Conservation (phyloP, 2,888 invertebrate species). For the Hydriomena furcata region DNA sequence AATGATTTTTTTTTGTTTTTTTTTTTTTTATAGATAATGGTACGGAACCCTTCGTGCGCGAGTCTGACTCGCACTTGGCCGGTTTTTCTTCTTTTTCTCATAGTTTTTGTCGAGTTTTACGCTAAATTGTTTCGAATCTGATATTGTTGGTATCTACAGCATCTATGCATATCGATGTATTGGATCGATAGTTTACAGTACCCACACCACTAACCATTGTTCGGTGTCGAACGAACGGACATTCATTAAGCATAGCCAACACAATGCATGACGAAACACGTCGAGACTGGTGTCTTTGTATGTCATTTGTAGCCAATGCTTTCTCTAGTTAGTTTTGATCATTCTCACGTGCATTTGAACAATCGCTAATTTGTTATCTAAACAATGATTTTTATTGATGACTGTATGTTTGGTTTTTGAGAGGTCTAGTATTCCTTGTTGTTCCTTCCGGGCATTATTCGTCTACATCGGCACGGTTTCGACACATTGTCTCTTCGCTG, state of each 20-base stretch:
- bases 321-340: conserved; percentile 34
- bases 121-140: no score
- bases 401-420: background rate
- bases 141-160: background rate
- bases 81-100: background rate
- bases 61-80: no score
- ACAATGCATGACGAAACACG: conserved; percentile 45
- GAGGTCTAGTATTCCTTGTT: background rate
- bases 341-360: conserved; percentile 13
- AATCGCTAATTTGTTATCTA: conserved; percentile 23
- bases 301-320: conserved; percentile 40
- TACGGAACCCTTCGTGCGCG: no score
- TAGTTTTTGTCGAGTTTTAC: background rate
- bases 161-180: background rate
- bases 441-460: no score
- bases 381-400: conserved; percentile 10
- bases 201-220: conserved; percentile 34
- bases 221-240: conserved; percentile 46
- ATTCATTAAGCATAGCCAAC: conserved; percentile 44
- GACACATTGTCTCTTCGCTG: no score
- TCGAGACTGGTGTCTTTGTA: conserved; percentile 23
- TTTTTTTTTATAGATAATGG: no score
- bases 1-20: no score
- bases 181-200: conserved; percentile 10
- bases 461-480: no score